These are phyloP conservation scores for Pituophis catenifer DNA, from an alignment of 2,113 vertebrate genomes.

Conservation along the genomic window DNA sequence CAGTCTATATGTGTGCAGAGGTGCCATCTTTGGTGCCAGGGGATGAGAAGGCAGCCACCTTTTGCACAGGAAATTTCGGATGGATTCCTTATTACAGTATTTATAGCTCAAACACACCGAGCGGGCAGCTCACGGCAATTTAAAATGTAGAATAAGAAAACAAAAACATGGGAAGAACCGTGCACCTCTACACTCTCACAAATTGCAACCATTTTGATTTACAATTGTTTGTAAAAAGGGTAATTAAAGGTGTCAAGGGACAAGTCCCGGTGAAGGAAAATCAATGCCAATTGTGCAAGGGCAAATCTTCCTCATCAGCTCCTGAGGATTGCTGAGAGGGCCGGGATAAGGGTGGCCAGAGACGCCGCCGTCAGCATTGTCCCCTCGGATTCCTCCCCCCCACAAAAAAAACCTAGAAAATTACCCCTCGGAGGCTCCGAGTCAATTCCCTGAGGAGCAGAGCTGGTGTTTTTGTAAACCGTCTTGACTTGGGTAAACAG, in stretches of 20 bases:
- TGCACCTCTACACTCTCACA: background rate
- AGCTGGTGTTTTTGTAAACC: background rate
- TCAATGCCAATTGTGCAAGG: too few relatives aligned
- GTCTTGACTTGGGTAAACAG: background rate
- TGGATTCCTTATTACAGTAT: background rate
- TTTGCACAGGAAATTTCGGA: background rate
- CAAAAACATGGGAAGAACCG: background rate
- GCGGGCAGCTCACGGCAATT: too few relatives aligned
- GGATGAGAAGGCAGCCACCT: background rate
- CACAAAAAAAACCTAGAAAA: too few relatives aligned
- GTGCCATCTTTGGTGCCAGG: too few relatives aligned
- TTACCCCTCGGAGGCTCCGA: background rate
- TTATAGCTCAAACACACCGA: background rate
- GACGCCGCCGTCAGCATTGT: background rate
- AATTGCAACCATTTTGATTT: background rate
- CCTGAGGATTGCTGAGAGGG: background rate
- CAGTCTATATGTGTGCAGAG: too few relatives aligned
- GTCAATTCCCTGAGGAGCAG: background rate
- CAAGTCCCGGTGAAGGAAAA: too few relatives aligned
- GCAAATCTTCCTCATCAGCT: too few relatives aligned
- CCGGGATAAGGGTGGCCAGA: background rate
- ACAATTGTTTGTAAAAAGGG: too few relatives aligned
- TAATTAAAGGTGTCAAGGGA: background rate
- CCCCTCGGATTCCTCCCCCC: too few relatives aligned
- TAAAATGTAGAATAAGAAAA: too few relatives aligned